phyloP scores from a whole-genome alignment of 2,888 invertebrate genomes.

The Nezara viridula region DNA sequence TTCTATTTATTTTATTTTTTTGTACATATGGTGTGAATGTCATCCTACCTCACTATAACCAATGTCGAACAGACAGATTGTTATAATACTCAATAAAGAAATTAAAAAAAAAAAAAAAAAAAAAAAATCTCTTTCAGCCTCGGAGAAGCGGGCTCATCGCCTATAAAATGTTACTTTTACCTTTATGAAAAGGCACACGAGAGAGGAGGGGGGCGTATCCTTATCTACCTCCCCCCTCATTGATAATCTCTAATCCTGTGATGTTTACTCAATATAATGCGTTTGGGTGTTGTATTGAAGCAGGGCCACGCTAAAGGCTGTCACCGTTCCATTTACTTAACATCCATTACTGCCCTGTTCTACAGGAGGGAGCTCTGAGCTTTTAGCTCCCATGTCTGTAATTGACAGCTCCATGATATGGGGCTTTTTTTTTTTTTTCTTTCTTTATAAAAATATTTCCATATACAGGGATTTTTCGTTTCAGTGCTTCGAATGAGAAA shows the following conservation, averaged over 20 bases:
- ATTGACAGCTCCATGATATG: conserved; percentile 44
- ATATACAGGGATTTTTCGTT: neutral
- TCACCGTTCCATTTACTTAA: conserved; percentile 44
- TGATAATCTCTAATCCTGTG: neutral
- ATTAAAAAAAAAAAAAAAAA: no score
- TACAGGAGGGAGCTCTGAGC: conserved; percentile 27
- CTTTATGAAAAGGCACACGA: neutral
- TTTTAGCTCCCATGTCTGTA: conserved; percentile 15
- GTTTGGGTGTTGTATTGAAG: neutral
- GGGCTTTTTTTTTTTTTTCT: conserved; percentile 1
- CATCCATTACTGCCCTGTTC: conserved; percentile 36
- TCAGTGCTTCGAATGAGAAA: neutral
- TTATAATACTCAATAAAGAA: no score
- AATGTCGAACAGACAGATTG: no score
- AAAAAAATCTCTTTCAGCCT: no score
- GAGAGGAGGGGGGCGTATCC: no score
- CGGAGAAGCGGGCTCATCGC: neutral
- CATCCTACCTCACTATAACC: no score
- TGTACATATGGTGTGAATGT: no score
- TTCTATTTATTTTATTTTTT: no score
- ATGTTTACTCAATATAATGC: neutral
- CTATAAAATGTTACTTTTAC: neutral
- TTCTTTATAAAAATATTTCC: conserved; percentile 2
- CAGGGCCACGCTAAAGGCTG: neutral
- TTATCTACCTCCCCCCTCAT: neutral